Evolutionary conservation across 2,113 vertebrate species (phyloP), one percentile per base, ranked within the genome.

Genomic region (Gulo gulo): DNA sequence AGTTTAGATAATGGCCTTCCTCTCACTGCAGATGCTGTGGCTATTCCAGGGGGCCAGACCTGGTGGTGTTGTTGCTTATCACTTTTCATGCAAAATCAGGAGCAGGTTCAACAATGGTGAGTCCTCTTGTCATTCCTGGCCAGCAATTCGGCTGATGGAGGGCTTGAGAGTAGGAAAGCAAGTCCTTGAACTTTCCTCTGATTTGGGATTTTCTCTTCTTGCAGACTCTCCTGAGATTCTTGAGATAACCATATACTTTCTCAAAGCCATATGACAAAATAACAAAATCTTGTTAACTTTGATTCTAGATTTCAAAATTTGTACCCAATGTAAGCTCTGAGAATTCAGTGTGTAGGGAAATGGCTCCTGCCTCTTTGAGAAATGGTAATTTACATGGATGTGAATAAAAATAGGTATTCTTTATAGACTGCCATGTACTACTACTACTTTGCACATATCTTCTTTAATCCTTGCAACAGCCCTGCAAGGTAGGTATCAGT

Each of bases 161-260:
- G 45, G 67, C 50, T 45, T 74, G 67, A 12, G 12, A 59, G 21
- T 4, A 5, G 1, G 20, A 91, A 61, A 73, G 34, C 10, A 57
- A 73, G 21, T 76, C 57, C 94, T 63, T 67, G 63, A 71, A 94
- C 63, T 76, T 97, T 78, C 1, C 29, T 57, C 85, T 67, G 76
- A 61, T 76, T 69, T 96, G 3, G 50, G 18, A 55, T 93, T 92
- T 95, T 97, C 21, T 97, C 82, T 96, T 76, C 45, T 91, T 42
- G 55, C 21, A 88, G n/a, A 76, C 8, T 79, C 24, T 86, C 23
- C 20, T 2, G 55, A 83, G 91, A 82, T 67, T 93, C 36, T 88
- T 86, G 63, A 39, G 79, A 87, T 31, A 96, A 83, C 55, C n/a
- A n/a, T 47, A 71, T 47, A 34, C 50, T 11, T 97, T 96, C 69